Evolutionary conservation across 1,140 invertebrate species (phyloP).

Genomic region (Physella acuta): DNA sequence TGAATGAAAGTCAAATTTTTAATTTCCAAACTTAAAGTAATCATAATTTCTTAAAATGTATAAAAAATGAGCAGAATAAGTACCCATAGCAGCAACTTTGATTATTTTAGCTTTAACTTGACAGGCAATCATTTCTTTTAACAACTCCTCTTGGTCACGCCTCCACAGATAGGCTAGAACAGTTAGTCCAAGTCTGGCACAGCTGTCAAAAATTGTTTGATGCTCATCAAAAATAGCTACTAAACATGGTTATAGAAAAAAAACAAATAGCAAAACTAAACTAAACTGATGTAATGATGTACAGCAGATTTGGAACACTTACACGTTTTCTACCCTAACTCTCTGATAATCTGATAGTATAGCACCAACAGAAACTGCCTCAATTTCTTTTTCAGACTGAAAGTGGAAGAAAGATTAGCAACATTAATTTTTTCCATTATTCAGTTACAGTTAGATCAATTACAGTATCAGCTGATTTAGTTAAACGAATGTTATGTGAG

Average conservation of each 20-base stretch:
- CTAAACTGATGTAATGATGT: not conserved
- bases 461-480: too few relatives aligned
- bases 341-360: constrained; percentile 98
- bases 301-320: too few relatives aligned
- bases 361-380: constrained; percentile 93
- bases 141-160: constrained; percentile 86
- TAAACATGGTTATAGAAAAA: not conserved
- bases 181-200: constrained; percentile 82
- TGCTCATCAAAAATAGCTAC: not conserved
- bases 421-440: too few relatives aligned
- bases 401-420: too few relatives aligned
- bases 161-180: constrained; percentile 83
- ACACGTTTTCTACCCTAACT: constrained; percentile 96
- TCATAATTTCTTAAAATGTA: not conserved
- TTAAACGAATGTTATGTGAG: too few relatives aligned
- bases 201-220: constrained; percentile 65
- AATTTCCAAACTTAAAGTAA: too few relatives aligned
- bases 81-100: constrained; percentile 89
- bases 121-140: constrained; percentile 96
- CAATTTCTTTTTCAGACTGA: constrained; percentile 78
- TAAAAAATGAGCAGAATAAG: not conserved
- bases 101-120: constrained; percentile 91
- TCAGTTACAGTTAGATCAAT: too few relatives aligned
- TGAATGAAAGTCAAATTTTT: not conserved
- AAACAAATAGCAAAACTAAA: not conserved